These are phyloP conservation scores for Grallaria varia DNA, from an alignment of 2,113 vertebrate species.

Conservation along the genomic window DNA sequence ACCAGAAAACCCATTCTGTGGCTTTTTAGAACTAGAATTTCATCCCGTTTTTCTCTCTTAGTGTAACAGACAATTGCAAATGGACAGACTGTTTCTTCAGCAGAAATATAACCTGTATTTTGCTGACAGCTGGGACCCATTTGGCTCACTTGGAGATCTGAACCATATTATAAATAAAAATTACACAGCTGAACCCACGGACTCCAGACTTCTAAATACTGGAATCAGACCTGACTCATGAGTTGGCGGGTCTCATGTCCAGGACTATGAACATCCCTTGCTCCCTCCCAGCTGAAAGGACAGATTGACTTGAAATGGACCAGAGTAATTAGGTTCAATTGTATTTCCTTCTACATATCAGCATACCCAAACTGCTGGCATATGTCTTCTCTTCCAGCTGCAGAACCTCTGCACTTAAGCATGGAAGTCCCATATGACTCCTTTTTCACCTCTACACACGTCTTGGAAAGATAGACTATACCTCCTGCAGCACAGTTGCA, in stretches of 20 bases:
- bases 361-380: neutral
- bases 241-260: neutral
- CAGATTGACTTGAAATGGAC: neutral
- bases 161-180: slow-evolving; percentile 12
- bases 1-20: neutral
- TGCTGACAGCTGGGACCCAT: neutral
- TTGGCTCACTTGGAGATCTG: neutral
- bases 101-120: slow-evolving; percentile 4
- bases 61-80: neutral
- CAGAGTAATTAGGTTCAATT: neutral
- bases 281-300: neutral
- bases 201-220: neutral
- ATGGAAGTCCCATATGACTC: neutral
- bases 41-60: neutral
- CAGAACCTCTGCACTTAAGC: neutral
- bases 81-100: neutral
- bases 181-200: neutral
- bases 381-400: neutral
- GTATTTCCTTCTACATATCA: neutral
- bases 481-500: neutral
- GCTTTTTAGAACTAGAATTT: neutral
- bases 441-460: neutral
- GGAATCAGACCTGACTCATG: neutral
- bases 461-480: neutral
- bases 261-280: neutral